phyloP scores from a whole-genome alignment of 2,888 invertebrate species.

The Julus scandinavius region DNA sequence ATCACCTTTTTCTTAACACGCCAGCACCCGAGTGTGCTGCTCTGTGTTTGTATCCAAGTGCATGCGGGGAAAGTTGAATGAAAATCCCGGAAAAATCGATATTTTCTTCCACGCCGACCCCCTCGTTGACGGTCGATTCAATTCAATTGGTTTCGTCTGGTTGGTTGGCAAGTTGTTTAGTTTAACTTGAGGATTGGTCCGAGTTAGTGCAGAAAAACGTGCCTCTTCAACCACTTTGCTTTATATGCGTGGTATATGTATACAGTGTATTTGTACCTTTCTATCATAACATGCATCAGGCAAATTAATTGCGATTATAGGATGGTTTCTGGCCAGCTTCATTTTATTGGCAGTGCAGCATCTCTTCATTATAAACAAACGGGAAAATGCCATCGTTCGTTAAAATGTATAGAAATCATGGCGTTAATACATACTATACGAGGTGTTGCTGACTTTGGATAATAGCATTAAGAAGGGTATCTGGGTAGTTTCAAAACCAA shows the following conservation, averaged over 20 bases:
- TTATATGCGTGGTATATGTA: neutral
- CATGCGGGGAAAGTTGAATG: neutral
- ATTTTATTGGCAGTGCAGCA: neutral
- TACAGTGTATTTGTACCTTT: neutral
- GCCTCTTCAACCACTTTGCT: neutral
- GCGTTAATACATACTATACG: neutral
- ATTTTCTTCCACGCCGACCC: conserved; percentile 2
- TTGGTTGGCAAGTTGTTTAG: conserved; percentile 47
- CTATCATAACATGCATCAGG: neutral
- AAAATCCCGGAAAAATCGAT: conserved; percentile 43
- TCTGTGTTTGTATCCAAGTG: neutral
- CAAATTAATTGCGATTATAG: neutral
- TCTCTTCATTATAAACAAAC: neutral
- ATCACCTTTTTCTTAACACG: conserved; percentile 48
- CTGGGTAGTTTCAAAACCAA: neutral
- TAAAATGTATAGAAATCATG: neutral
- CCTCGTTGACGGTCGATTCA: conserved; percentile 44
- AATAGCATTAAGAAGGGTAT: conserved; percentile 11
- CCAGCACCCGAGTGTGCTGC: neutral
- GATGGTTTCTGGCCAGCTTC: neutral
- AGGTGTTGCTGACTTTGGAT: neutral
- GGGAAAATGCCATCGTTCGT: neutral
- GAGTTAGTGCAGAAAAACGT: conserved; percentile 33
- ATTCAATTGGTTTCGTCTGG: conserved; percentile 52
- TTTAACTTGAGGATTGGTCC: conserved; percentile 43